Evolutionary conservation across 2,797 vertebrate genomes (phyloP), one percentile per base, ranked within the genome.

Genomic region (Coranthus polyacanthus): DNA sequence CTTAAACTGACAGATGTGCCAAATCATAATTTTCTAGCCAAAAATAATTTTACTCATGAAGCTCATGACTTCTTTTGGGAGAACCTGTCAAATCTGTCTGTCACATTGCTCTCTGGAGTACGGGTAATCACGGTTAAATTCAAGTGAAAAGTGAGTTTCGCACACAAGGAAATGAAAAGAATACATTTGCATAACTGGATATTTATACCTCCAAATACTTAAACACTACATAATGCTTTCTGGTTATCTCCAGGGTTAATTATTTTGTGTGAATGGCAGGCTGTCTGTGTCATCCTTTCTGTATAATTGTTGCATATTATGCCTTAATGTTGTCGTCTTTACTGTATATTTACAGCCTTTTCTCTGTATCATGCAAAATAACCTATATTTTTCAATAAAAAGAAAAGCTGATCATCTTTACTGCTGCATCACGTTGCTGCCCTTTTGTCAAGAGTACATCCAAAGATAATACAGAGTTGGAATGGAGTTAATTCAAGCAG

Each of bases 361-460:
- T 77, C 74, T 59, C 58, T 89, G 70, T 89, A 72, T 75, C 72
- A 59, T 75, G 68, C 66, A 58, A 90, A 88, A 88, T 93, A 92
- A 93, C 89, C 85, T 93, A 89, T 94, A 94, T 94, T 94, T 94
- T 94, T 93, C 87, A 94, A 94, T 94, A 93, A 94, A 94, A 91
- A 24, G 60, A n/a, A 65, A 75, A 61, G 36, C 58, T 78, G 57
- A 75, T 66, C 51, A 54, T 72, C 26, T 68, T 47, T 22, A 20
- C 47, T 15, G 22, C 50, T 53, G 50, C 24, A 22, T 60, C 43
- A 55, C 56, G 12, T 53, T 16, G 52, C 47, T 47, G 55, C 18
- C 34, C 10, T 2, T 32, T 62, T n/a, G n/a, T n/a, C n/a, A n/a
- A n/a, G n/a, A n/a, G n/a, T n/a, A n/a, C n/a, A n/a, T n/a, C n/a